Conservation (phyloP, 2,888 invertebrate genomes). For the Drosophila barbarae region DNA sequence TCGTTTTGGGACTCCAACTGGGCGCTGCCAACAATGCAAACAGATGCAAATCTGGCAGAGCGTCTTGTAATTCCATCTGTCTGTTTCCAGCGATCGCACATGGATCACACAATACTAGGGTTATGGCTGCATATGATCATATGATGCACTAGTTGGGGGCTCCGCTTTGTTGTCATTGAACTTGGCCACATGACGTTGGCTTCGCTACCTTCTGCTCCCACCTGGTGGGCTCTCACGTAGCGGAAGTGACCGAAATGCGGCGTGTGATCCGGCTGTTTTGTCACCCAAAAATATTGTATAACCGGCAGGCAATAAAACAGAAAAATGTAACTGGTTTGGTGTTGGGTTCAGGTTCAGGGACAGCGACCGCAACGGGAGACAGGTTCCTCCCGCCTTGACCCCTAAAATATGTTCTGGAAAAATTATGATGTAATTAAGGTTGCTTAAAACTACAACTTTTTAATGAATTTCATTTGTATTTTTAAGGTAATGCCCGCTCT, state of each 20-base stretch:
- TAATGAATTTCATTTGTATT: too few relatives aligned
- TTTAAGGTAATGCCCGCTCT: constrained; percentile 78
- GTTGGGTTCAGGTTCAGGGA: constrained; percentile 18
- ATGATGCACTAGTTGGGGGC: constrained; percentile 1
- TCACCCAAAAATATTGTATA: constrained; percentile 53
- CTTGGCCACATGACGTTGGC: constrained; percentile 64
- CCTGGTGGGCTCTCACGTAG: constrained; percentile 40
- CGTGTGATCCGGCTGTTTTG: constrained; percentile 40
- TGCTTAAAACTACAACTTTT: too few relatives aligned
- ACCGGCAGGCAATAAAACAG: constrained; percentile 20
- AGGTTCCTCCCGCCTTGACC: constrained; percentile 17
- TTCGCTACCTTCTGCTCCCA: constrained; percentile 46
- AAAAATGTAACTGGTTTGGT: constrained; percentile 26
- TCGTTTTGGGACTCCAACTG: neutral
- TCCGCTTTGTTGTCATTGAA: constrained; percentile 64
- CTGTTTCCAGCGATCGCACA: constrained; percentile 26
- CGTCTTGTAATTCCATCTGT: constrained; percentile 68
- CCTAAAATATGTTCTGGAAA: neutral
- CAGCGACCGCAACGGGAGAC: constrained; percentile 18
- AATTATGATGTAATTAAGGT: neutral
- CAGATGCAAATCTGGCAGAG: constrained; percentile 62
- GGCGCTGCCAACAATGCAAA: constrained; percentile 51
- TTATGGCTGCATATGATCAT: neutral
- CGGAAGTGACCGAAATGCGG: constrained; percentile 52
- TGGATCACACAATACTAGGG: constrained; percentile 18